phyloP scores from a whole-genome alignment of 1,140 invertebrate genomes.

The Drosophila bipectinata region DNA sequence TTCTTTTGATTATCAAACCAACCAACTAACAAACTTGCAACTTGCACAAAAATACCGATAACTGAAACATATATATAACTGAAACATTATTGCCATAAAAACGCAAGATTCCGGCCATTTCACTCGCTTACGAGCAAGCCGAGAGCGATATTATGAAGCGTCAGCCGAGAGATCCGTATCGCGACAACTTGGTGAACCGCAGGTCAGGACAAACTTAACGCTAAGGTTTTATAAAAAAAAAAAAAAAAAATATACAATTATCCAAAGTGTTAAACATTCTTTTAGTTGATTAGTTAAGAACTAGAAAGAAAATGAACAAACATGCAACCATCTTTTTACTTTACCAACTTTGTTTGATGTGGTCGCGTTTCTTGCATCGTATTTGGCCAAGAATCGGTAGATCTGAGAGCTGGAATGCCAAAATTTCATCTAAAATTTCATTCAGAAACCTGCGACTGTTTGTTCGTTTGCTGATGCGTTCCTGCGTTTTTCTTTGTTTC shows the following conservation, averaged over 20 bases:
- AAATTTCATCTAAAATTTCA: neutral
- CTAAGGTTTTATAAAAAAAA: constrained; percentile 57
- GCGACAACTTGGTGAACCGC: constrained; percentile 99
- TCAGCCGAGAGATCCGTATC: constrained; percentile 97
- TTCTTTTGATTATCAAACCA: constrained; percentile 73
- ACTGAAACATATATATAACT: constrained; percentile 41
- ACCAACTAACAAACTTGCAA: constrained; percentile 64
- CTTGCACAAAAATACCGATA: constrained; percentile 49
- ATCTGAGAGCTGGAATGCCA: constrained; percentile 25
- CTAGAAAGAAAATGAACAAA: constrained; percentile 81
- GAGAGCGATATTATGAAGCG: constrained; percentile 99
- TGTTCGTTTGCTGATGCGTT: constrained; percentile 77
- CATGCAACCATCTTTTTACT: constrained; percentile 71
- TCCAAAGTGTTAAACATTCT: constrained; percentile 57
- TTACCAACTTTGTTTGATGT: constrained; percentile 69
- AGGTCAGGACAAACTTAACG: constrained; percentile 87
- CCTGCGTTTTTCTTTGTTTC: constrained; percentile 55
- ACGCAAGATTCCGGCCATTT: constrained; percentile 98
- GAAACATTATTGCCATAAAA: constrained; percentile 57
- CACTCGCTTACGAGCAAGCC: constrained; percentile 99
- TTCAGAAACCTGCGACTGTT: constrained; percentile 50
- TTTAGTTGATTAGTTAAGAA: constrained; percentile 77
- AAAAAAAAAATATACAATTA: constrained; percentile 50
- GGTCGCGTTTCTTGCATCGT: constrained; percentile 45
- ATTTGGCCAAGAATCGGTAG: constrained; percentile 77